Evolutionary conservation across 2,888 invertebrate species (phyloP), one percentile per base, ranked within the genome.

Genomic region (Agrotis clavis): DNA sequence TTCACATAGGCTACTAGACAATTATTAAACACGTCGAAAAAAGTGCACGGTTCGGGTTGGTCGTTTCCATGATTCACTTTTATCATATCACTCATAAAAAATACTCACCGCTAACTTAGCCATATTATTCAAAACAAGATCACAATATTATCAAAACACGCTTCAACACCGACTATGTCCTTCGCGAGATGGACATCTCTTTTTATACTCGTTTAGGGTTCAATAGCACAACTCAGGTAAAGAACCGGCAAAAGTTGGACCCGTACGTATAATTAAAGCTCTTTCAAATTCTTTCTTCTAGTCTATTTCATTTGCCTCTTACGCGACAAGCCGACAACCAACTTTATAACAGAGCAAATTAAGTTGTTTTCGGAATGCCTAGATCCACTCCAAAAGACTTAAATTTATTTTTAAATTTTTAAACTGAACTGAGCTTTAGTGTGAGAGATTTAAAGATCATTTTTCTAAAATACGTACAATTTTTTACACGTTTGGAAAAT

Each of bases 51-150:
- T 41, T 41, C 0, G 0, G 1, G 41, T 41, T 41, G 9, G 41
- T 41, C 41, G 41, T 41, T 41, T 41, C 41, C 41, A 41, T 11
- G 41, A 9, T 9, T 41, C 41, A 41, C 41, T 41, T 41, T 41
- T 41, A 41, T 41, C 41, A 41, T 41, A 50, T 45, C 21, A n/a
- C 70, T 21, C 13, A 50, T 21, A 47, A 35, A 41, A 51, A 47
- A 48, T 74, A 83, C 79, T 80, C 30, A 80, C 80, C 69, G 60
- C 63, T 54, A 80, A 64, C 60, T 84, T 80, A 19, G 84, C 13
- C 80, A 80, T 80, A 9, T 16, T 84, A 51, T 48, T 25, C 25
- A 51, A 70, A 53, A 54, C 61, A 50, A 59, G 78, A 30, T 62
- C 71, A 77, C 77, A 70, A 71, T 71, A 56, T 66, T 19, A 19